Percentiles rank a stretch among this genome's conserved stretches.
These are phyloP conservation scores for Rhopalosiphum maidis DNA, from an alignment of 1,140 invertebrate genomes.

Conservation along the genomic window DNA sequence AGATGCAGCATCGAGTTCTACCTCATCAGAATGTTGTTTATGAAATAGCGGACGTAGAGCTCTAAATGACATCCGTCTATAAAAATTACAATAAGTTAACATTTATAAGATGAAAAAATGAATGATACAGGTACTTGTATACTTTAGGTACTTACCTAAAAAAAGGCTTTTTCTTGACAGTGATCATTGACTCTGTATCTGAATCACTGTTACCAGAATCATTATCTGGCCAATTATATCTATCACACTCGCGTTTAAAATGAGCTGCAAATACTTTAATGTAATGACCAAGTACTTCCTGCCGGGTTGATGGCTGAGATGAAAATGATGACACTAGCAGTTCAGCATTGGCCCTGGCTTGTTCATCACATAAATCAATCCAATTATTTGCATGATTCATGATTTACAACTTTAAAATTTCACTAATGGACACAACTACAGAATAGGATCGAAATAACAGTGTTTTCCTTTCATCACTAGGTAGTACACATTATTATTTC, in stretches of 20 bases:
- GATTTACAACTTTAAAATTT: background rate
- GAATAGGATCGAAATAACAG: background rate
- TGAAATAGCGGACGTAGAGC: constrained; percentile 85
- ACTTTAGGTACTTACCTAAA: constrained; percentile 74
- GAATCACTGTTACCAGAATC: constrained; percentile 56
- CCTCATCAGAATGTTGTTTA: constrained; percentile 90
- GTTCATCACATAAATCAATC: constrained; percentile 88
- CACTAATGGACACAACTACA: background rate
- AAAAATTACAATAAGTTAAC: constrained; percentile 60
- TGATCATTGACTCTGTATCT: constrained; percentile 61
- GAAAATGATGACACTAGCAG: constrained; percentile 85
- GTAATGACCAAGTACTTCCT: constrained; percentile 81
- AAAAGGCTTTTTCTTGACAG: constrained; percentile 71
- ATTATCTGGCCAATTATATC: constrained; percentile 62
- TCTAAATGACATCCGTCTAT: constrained; percentile 83
- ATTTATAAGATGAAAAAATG: constrained; percentile 68
- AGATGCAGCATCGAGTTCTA: constrained; percentile 72
- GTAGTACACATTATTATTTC: background rate
- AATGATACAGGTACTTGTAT: background rate
- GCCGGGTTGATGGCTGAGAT: constrained; percentile 69
- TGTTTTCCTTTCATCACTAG: background rate
- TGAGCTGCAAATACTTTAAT: constrained; percentile 82
- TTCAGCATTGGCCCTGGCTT: constrained; percentile 80
- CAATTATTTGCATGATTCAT: constrained; percentile 63
- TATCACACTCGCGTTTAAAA: constrained; percentile 78